These are phyloP conservation scores for Habrosyne pyritoides DNA, from an alignment of 2,888 invertebrate species.

Conservation along the genomic window DNA sequence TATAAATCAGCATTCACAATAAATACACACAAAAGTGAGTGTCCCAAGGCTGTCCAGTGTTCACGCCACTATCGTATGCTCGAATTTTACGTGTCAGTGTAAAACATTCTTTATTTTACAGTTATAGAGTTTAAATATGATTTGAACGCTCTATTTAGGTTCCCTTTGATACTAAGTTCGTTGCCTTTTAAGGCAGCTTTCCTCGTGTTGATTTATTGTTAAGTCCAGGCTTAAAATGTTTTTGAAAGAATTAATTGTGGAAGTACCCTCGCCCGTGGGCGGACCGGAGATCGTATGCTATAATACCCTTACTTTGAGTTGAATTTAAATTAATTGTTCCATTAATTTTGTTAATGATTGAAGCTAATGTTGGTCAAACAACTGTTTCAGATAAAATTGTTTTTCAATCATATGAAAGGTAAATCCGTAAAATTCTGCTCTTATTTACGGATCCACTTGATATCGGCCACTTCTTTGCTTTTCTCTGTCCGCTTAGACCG, in stretches of 20 bases:
- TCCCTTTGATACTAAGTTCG: conserved; percentile 39
- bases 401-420: too few species aligned
- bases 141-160: conserved; percentile 16
- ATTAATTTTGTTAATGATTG: background rate
- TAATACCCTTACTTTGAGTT: background rate
- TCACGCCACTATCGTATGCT: conserved; percentile 48
- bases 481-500: too few species aligned
- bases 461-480: too few species aligned
- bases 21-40: conserved; percentile 67
- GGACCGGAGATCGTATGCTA: background rate
- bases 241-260: conserved; percentile 4
- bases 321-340: background rate
- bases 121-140: conserved; percentile 31
- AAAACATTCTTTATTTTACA: conserved; percentile 46
- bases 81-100: conserved; percentile 46
- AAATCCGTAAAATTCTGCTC: too few species aligned
- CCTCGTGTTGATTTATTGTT: conserved; percentile 62
- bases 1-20: conserved; percentile 58
- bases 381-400: background rate
- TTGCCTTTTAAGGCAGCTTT: conserved; percentile 56
- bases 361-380: background rate
- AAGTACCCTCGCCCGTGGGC: background rate
- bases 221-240: conserved; percentile 8
- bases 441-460: too few species aligned
- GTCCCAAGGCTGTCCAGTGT: conserved; percentile 65